These are phyloP conservation scores for Scotopteryx bipunctaria DNA, from an alignment of 2,888 invertebrate genomes.

Conservation along the genomic window DNA sequence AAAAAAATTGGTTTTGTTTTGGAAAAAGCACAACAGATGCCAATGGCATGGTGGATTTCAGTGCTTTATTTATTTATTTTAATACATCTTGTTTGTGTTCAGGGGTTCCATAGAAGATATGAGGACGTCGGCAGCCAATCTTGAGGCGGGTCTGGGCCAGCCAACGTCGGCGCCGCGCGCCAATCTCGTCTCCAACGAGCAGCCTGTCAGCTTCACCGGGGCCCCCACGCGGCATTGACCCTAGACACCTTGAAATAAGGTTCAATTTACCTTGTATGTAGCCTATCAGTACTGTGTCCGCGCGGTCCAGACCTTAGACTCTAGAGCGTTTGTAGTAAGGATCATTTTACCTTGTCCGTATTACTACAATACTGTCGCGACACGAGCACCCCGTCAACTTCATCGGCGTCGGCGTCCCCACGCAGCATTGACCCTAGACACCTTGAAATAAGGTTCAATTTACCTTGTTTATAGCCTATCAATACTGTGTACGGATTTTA, in stretches of 20 bases:
- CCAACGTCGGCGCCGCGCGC: slow-evolving; percentile 86
- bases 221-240: slow-evolving; percentile 79
- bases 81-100: slow-evolving; percentile 25
- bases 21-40: too few relatives aligned
- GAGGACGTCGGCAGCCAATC: slow-evolving; percentile 86
- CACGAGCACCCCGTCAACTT: too few relatives aligned
- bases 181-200: slow-evolving; percentile 91
- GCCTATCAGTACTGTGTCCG: too few relatives aligned
- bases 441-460: background rate
- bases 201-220: slow-evolving; percentile 89
- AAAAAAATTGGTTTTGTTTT: too few relatives aligned
- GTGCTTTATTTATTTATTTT: too few relatives aligned
- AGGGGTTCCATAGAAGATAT: slow-evolving; percentile 92
- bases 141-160: slow-evolving; percentile 66
- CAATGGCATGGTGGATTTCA: too few relatives aligned
- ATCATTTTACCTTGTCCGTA: slow-evolving; percentile 2
- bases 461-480: background rate
- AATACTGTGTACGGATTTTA: too few relatives aligned
- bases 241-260: slow-evolving; percentile 28
- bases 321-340: background rate
- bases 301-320: background rate
- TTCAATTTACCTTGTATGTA: slow-evolving; percentile 1
- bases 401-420: background rate
- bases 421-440: background rate
- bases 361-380: too few relatives aligned